phyloP scores from a whole-genome alignment of 1,140 invertebrate species.

The Drosophila sucinea region DNA sequence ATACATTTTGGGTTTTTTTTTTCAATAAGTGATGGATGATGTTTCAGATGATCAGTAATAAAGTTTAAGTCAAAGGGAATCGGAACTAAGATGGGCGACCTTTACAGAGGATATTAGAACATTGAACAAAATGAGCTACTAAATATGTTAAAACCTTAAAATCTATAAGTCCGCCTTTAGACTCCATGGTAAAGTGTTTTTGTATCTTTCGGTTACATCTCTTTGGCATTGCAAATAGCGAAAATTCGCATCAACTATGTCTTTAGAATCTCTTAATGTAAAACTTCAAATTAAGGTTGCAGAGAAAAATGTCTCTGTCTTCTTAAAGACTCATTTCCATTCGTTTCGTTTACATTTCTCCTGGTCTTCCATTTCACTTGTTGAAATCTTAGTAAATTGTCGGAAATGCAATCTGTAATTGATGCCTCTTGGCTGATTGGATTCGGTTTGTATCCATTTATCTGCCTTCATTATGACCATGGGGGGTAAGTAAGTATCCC shows the following conservation, averaged over 20 bases:
- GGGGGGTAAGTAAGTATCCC: slow-evolving; percentile 8
- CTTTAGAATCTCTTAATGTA: neutral
- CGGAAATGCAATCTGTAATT: slow-evolving; percentile 59
- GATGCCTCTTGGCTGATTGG: slow-evolving; percentile 53
- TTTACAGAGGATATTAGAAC: too few species aligned
- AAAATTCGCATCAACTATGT: neutral
- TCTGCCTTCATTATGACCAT: slow-evolving; percentile 51
- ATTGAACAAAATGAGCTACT: neutral
- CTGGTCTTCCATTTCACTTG: neutral
- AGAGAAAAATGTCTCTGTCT: neutral
- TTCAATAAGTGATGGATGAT: too few species aligned
- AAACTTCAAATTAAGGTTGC: neutral
- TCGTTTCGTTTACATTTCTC: neutral
- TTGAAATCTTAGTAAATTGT: slow-evolving; percentile 14
- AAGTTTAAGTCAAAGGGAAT: too few species aligned
- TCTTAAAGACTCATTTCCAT: neutral
- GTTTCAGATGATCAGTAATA: too few species aligned
- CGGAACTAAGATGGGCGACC: too few species aligned
- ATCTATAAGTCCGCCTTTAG: neutral
- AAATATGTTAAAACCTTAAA: neutral
- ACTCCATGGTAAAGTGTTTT: neutral
- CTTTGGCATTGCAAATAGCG: neutral
- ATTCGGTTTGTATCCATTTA: slow-evolving; percentile 43
- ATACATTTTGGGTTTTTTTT: too few species aligned
- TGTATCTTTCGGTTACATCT: neutral